phyloP scores from a whole-genome alignment of 1,140 invertebrate genomes.

The Drosophila aff. region DNA sequence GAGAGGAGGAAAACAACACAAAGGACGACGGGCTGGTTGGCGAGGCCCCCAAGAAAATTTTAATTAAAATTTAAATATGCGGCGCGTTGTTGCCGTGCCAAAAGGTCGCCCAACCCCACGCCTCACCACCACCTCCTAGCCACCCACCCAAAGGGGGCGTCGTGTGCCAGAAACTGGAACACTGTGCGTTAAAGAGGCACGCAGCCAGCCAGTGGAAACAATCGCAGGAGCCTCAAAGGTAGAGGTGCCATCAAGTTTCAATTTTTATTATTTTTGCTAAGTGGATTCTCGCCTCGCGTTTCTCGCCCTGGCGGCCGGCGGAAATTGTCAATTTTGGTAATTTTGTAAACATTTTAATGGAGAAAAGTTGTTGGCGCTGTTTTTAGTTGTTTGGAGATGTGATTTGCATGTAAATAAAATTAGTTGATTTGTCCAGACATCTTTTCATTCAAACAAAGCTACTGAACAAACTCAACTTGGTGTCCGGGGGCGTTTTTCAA shows the following conservation, averaged over 20 bases:
- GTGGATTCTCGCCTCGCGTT: constrained; percentile 15
- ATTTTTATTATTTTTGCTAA: constrained; percentile 31
- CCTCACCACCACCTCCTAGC: neutral
- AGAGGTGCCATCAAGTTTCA: constrained; percentile 14
- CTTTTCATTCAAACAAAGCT: neutral
- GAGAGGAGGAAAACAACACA: constrained; percentile 3
- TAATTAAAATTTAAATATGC: constrained; percentile 83
- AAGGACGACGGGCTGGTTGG: neutral
- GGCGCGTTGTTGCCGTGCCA: constrained; percentile 62
- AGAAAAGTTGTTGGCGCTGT: constrained; percentile 35
- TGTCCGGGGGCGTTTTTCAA: neutral
- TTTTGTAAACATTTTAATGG: constrained; percentile 73
- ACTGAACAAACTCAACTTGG: neutral
- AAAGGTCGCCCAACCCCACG: constrained; percentile 27
- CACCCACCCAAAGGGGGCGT: neutral
- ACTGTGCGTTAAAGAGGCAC: constrained; percentile 17
- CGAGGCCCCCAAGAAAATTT: constrained; percentile 52
- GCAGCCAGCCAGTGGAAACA: constrained; percentile 20
- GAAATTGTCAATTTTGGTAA: constrained; percentile 76
- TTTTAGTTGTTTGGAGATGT: constrained; percentile 57
- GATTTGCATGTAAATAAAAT: constrained; percentile 78
- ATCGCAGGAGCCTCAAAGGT: constrained; percentile 7
- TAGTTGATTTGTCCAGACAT: constrained; percentile 53
- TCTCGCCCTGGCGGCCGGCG: constrained; percentile 26
- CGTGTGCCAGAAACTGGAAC: constrained; percentile 48